Evolutionary conservation across 2,797 vertebrate species (phyloP).

Genomic region (Spinibarbus caldwelli): DNA sequence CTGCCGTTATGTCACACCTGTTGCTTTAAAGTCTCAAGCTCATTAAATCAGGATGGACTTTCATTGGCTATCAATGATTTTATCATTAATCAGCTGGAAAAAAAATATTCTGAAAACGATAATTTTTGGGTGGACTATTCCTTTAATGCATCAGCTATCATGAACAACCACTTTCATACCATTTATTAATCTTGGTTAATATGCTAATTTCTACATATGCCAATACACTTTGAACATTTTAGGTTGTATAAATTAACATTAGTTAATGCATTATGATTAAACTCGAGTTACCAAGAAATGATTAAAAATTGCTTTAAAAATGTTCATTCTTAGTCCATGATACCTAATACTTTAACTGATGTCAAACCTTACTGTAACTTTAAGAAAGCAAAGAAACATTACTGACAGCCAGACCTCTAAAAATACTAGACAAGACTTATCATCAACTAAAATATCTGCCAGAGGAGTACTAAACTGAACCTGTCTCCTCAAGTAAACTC

Average conservation of each 20-base stretch:
- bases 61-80: no score
- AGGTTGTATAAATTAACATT: neutral
- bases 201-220: neutral
- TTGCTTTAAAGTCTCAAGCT: neutral
- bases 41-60: neutral
- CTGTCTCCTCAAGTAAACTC: neutral
- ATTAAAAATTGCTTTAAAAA: neutral
- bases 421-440: neutral
- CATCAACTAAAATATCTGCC: neutral
- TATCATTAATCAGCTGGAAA: no score
- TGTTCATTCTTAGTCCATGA: neutral
- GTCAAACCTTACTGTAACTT: neutral
- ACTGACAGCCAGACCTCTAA: neutral
- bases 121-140: neutral
- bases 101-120: neutral
- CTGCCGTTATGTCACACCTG: neutral
- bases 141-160: neutral
- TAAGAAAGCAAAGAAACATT: conserved; percentile 1
- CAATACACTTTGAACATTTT: neutral
- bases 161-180: neutral
- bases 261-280: neutral
- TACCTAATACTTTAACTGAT: neutral
- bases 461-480: neutral
- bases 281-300: neutral
- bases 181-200: neutral